phyloP scores from a whole-genome alignment of 2,113 vertebrate species.

The Lates calcarifer region DNA sequence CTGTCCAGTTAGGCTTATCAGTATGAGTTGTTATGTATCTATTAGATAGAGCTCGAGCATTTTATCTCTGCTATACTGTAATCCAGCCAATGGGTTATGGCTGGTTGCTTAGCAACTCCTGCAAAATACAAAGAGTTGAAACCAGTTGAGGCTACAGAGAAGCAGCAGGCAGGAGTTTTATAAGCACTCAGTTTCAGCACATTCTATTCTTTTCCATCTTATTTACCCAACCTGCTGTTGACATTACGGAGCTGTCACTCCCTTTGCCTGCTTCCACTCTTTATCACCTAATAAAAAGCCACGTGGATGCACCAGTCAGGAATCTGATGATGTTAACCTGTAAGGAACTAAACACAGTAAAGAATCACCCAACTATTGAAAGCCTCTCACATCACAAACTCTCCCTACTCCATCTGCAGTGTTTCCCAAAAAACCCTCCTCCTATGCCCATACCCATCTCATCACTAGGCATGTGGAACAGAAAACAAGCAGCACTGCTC shows the following conservation, averaged over 20 bases:
- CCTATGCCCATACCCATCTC: slow-evolving; percentile 38
- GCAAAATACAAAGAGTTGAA: slow-evolving; percentile 69
- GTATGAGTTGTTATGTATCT: slow-evolving; percentile 47
- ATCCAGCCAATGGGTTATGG: slow-evolving; percentile 53
- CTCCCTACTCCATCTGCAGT: slow-evolving; percentile 29
- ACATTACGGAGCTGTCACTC: slow-evolving; percentile 47
- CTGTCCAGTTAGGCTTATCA: slow-evolving; percentile 53
- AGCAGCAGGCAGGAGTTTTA: slow-evolving; percentile 52
- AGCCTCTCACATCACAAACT: background rate
- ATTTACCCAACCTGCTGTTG: slow-evolving; percentile 61
- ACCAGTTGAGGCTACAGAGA: slow-evolving; percentile 31
- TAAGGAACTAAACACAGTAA: slow-evolving; percentile 44
- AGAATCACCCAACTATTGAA: slow-evolving; percentile 44
- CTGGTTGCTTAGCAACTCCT: slow-evolving; percentile 76
- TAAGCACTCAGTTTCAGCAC: slow-evolving; percentile 34
- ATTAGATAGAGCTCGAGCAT: slow-evolving; percentile 52
- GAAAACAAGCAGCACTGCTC: slow-evolving; percentile 66
- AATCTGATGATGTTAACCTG: slow-evolving; percentile 58
- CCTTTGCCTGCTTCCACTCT: slow-evolving; percentile 51
- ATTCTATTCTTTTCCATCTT: slow-evolving; percentile 51
- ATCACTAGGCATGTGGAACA: slow-evolving; percentile 69
- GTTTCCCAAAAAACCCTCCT: background rate
- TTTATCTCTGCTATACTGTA: slow-evolving; percentile 63
- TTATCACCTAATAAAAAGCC: slow-evolving; percentile 69
- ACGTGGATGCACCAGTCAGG: slow-evolving; percentile 64